phyloP scores from a whole-genome alignment of 2,888 invertebrate species.

The Rotaria socialis region DNA sequence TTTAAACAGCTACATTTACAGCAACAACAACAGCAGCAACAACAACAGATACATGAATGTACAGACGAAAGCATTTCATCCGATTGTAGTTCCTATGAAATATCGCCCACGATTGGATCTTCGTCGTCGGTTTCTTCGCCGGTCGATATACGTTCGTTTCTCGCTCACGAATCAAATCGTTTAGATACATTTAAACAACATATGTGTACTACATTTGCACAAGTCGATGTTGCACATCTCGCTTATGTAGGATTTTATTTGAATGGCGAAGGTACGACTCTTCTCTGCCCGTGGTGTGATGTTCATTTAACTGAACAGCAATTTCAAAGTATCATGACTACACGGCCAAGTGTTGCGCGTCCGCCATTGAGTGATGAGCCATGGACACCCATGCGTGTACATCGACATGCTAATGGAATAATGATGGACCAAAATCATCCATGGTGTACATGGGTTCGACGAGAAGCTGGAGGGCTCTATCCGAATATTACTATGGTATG shows the following conservation, averaged over 20 bases:
- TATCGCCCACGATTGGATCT: neutral
- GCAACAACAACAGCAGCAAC: neutral
- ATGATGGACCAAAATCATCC: neutral
- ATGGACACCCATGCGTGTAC: constrained; percentile 32
- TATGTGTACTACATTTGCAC: neutral
- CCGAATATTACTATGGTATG: neutral
- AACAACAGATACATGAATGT: neutral
- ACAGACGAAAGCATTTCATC: neutral
- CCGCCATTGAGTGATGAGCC: neutral
- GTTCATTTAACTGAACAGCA: neutral
- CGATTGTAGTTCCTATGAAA: neutral
- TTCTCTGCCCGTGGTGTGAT: constrained; percentile 24
- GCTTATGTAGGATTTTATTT: constrained; percentile 14
- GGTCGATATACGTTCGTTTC: neutral
- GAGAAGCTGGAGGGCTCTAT: constrained; percentile 3
- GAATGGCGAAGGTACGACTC: neutral
- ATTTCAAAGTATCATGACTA: neutral
- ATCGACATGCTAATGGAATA: neutral
- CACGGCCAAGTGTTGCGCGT: neutral
- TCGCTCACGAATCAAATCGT: constrained; percentile 13
- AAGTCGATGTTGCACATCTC: neutral
- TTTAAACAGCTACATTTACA: neutral
- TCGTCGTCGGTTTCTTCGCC: neutral
- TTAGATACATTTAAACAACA: constrained; percentile 17
- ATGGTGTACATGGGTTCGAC: constrained; percentile 31